These are phyloP conservation scores for Rhombomys opimus DNA, from an alignment of 2,113 vertebrate genomes.

Conservation along the genomic window DNA sequence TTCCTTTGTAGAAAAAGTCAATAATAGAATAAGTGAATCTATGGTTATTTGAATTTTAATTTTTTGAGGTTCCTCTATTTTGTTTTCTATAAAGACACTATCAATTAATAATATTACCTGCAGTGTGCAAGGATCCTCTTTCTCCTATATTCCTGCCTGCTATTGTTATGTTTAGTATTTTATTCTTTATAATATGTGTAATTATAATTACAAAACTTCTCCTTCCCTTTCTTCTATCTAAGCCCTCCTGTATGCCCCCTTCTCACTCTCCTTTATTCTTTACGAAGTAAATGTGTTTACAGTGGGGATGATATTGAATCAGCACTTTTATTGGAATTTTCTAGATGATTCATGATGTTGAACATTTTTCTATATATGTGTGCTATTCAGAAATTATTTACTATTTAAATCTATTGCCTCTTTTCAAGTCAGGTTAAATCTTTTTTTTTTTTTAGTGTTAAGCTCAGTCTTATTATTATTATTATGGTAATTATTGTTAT, in stretches of 20 bases:
- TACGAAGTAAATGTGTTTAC: neutral
- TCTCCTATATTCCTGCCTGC: no score
- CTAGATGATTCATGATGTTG: neutral
- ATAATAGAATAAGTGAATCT: no score
- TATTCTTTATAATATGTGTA: neutral
- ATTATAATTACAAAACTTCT: neutral
- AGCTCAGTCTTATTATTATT: no score
- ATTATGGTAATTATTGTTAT: no score
- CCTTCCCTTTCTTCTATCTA: neutral
- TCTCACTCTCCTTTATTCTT: neutral
- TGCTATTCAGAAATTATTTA: neutral
- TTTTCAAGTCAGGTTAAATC: neutral
- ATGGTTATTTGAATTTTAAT: neutral
- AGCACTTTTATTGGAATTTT: neutral
- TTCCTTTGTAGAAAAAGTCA: neutral
- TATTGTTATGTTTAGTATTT: neutral
- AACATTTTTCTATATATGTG: neutral
- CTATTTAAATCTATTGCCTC: neutral
- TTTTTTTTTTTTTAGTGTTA: no score
- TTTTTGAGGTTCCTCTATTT: neutral
- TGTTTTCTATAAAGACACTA: neutral
- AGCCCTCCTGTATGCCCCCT: neutral
- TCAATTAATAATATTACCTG: neutral
- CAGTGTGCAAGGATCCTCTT: neutral
- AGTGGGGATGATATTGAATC: neutral